Base-by-base conservation (phyloP, 2,888 invertebrate genomes). In the Pachydiplax longipennis region DNA sequence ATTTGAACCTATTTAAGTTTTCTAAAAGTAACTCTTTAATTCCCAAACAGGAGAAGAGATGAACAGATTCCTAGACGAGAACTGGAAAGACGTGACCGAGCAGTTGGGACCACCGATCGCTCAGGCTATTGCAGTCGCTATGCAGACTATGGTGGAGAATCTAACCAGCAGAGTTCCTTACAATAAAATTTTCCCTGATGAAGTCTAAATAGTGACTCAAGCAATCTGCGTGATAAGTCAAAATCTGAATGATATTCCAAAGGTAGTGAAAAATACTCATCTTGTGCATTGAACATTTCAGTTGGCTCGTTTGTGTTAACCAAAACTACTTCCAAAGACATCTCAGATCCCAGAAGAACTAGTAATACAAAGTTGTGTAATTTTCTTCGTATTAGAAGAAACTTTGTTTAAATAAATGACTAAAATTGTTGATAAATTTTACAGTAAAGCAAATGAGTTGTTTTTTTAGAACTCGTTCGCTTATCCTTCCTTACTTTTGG, bases 41-140 rank as follows among this genome's bases (percentile, higher is more conserved):
- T 48, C 13, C 53, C 18, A 25, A 35, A 31, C 87, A 87, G 87
- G 87, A 65, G 87, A 87, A 12, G 87, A 65, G 37, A 87, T 87
- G 87, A 87, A 87, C 65, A 61, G 87, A 40, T 87, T 87, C 65
- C 22, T 87, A 10, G 40, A 61, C 61, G 87, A 87, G 61, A 87
- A 87, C 65, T 87, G 87, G 87, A 87, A 37, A 18, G 87, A 87
- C 37, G 61, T 87, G 61, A 48, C 31, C 3, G 35, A 61, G n/a
- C 58, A 37, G 6, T 5, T 61, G 6, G 87, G 87, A 6, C 87
- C 87, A 2, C 12, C 58, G n/a, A 37, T 87, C 2, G 87, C 61
- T 18, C 37, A 87, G 37, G 58, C 87, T 37, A 61, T 87, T n/a
- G 61, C 61, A 3, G 13, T 10, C 35, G 87, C 87, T 12, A 65